Evolutionary conservation across 2,888 invertebrate genomes (phyloP).

Genomic region (Linyphia triangularis): DNA sequence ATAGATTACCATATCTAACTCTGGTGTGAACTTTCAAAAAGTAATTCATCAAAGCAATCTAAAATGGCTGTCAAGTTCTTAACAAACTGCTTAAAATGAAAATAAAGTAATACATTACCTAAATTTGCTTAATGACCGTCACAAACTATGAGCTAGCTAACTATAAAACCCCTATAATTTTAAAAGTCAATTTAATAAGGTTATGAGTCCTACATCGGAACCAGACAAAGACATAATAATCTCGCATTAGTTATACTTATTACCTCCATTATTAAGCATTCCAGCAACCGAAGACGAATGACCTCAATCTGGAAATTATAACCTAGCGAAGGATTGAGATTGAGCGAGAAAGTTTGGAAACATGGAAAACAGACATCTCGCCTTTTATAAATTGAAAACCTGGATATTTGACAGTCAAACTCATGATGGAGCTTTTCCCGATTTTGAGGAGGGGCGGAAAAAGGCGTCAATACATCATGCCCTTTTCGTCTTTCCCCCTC

Average conservation of each 20-base stretch:
- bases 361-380: constrained; percentile 44
- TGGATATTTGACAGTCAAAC: constrained; percentile 60
- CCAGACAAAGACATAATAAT: neutral
- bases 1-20: no score
- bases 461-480: constrained; percentile 41
- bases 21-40: no score
- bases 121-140: no score
- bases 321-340: constrained; percentile 26
- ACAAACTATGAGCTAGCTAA: no score
- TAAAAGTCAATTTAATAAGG: no score
- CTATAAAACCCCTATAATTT: no score
- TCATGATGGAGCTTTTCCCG: constrained; percentile 67
- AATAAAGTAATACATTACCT: no score
- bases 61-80: no score
- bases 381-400: constrained; percentile 63
- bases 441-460: constrained; percentile 29
- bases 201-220: neutral
- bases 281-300: constrained; percentile 1
- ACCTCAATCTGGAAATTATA: constrained; percentile 20
- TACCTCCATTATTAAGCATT: constrained; percentile 20
- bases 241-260: neutral
- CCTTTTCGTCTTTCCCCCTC: neutral
- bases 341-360: constrained; percentile 56
- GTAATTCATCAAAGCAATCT: no score
- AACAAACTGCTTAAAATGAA: no score